phyloP scores from a whole-genome alignment of 37 sponge, comb jelly and placozoan species.

The Halichondria panicea region DNA sequence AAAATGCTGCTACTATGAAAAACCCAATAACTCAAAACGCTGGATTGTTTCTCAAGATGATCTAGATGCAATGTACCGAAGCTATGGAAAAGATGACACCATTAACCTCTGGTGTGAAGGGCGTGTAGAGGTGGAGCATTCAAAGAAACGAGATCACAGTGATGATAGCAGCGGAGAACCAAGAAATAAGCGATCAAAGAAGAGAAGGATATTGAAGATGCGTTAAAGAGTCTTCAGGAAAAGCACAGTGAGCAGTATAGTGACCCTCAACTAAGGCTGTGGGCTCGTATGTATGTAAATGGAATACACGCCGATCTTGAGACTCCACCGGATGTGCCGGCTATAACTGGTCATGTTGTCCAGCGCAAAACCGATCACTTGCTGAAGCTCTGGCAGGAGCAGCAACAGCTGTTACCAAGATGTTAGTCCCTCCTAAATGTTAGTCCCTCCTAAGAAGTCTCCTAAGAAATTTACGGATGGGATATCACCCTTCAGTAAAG shows the following conservation, averaged over 20 bases:
- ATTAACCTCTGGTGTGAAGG: constrained; percentile 2
- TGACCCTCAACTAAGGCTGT: constrained; percentile 1
- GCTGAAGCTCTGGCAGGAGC: background rate
- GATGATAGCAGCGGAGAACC: background rate
- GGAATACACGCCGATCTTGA: background rate
- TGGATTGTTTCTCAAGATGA: constrained; percentile 1
- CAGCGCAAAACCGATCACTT: background rate
- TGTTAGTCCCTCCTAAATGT: background rate
- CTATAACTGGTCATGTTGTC: background rate
- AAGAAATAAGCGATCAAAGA: background rate
- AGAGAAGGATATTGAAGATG: background rate
- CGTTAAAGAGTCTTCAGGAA: background rate
- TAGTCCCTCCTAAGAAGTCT: no score
- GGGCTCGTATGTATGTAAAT: constrained; percentile 5
- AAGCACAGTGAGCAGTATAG: background rate
- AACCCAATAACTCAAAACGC: constrained; percentile 1
- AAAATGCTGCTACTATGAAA: constrained; percentile 10
- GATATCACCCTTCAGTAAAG: background rate
- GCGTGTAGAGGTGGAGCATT: background rate
- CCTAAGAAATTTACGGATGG: no score
- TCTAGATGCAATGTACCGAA: background rate
- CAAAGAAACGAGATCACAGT: background rate
- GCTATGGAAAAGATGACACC: background rate
- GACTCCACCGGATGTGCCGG: constrained; percentile 4
- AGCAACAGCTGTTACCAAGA: background rate